These are phyloP conservation scores for Falco peregrinus DNA, from an alignment of 2,797 vertebrate genomes.

Conservation along the genomic window DNA sequence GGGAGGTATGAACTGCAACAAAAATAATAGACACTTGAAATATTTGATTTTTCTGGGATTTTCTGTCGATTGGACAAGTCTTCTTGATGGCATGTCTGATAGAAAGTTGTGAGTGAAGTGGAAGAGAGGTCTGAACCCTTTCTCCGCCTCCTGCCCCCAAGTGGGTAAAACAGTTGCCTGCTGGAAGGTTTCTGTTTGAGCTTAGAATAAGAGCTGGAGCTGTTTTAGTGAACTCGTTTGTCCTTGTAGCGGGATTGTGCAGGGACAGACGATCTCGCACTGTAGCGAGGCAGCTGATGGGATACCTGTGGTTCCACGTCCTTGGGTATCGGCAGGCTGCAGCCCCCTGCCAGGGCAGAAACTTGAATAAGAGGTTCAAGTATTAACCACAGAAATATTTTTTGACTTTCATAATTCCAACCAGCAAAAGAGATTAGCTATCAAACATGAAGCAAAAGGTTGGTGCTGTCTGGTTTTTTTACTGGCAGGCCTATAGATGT, in stretches of 20 bases:
- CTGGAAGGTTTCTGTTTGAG: neutral
- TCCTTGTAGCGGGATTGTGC: neutral
- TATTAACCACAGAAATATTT: neutral
- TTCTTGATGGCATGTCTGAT: neutral
- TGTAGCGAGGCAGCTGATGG: rapidly evolving
- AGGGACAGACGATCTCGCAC: neutral
- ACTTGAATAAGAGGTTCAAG: neutral
- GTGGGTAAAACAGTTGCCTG: neutral
- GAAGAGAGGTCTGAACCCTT: neutral
- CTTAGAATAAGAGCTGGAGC: neutral
- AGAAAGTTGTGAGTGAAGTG: neutral
- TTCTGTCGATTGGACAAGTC: neutral
- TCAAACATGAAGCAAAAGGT: neutral
- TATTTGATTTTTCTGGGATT: neutral
- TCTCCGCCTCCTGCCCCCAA: neutral
- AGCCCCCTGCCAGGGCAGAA: neutral
- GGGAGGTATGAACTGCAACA: neutral
- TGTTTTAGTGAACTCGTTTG: neutral
- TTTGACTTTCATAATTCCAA: neutral
- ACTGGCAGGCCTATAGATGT: neutral
- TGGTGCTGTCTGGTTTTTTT: neutral
- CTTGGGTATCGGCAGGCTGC: neutral
- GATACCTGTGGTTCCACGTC: neutral
- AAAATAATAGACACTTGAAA: neutral
- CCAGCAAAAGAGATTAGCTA: neutral